Evolutionary conservation across 2,888 invertebrate species (phyloP).

Genomic region (Spilosoma lubricipeda): DNA sequence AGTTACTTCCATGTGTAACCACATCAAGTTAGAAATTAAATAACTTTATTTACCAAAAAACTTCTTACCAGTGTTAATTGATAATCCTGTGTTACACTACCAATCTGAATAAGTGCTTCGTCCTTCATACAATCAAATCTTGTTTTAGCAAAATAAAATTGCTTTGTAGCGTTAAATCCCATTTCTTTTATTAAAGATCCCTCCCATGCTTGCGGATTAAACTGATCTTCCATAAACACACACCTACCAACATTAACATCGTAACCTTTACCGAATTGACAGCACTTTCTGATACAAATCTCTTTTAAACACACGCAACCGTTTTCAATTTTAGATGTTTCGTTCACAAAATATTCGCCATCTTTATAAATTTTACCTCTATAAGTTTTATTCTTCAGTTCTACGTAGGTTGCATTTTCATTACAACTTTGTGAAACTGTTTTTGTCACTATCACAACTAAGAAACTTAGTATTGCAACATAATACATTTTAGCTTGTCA

Average conservation of each 20-base stretch:
- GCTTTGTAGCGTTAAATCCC: constrained; percentile 50
- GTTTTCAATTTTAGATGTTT: constrained; percentile 48
- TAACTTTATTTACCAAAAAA: neutral
- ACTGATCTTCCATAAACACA: constrained; percentile 31
- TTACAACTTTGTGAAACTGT: constrained; percentile 32
- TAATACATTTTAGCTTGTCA: constrained; percentile 3
- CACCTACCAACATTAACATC: constrained; percentile 51
- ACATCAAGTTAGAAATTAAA: neutral
- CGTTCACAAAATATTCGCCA: constrained; percentile 62
- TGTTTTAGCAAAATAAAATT: constrained; percentile 60
- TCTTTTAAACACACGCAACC: constrained; percentile 67
- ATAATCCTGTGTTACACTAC: constrained; percentile 29
- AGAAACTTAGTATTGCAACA: neutral
- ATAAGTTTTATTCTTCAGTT: constrained; percentile 32
- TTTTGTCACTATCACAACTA: constrained; percentile 33
- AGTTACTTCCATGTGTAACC: too few relatives aligned
- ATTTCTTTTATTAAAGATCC: constrained; percentile 37
- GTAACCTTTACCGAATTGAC: constrained; percentile 63
- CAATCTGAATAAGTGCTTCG: constrained; percentile 40
- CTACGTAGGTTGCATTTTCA: constrained; percentile 31
- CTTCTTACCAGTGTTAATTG: constrained; percentile 54
- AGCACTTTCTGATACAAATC: constrained; percentile 69
- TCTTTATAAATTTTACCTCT: constrained; percentile 56
- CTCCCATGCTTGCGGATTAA: constrained; percentile 65
- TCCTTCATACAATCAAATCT: constrained; percentile 57